Evolutionary conservation across 2,113 vertebrate species (phyloP).

Genomic region (Atrichornis clamosus): DNA sequence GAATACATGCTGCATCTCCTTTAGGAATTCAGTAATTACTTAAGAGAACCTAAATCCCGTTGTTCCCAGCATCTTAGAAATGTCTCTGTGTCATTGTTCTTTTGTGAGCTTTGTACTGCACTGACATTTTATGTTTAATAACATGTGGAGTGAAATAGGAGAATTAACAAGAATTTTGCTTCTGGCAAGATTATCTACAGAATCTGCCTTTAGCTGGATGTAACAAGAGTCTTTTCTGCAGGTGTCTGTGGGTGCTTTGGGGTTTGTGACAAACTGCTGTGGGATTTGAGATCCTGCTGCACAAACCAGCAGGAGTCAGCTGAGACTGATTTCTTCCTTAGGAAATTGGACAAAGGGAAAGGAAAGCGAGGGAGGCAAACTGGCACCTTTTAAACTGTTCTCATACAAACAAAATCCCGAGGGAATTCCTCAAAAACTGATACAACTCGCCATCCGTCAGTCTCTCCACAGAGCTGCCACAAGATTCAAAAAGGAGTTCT

Average conservation of each 20-base stretch:
- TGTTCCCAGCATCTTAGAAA: not conserved
- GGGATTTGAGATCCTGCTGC: not conserved
- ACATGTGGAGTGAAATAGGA: not conserved
- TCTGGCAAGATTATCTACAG: not conserved
- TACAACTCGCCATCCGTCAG: not conserved
- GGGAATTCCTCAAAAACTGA: not conserved
- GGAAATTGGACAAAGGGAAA: not conserved
- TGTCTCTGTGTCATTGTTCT: not conserved
- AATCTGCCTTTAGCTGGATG: not conserved
- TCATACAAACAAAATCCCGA: not conserved
- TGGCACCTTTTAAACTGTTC: not conserved
- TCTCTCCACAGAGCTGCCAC: not conserved
- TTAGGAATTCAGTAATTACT: not conserved
- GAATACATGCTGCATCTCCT: not conserved
- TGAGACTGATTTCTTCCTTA: not conserved
- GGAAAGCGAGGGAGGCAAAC: not conserved
- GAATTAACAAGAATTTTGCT: not conserved
- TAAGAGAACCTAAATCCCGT: not conserved
- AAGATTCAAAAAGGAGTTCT: not conserved
- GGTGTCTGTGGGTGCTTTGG: not conserved
- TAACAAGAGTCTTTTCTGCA: not conserved
- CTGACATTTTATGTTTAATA: not conserved
- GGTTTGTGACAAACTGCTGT: not conserved
- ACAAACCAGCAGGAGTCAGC: not conserved
- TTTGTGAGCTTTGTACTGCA: not conserved